phyloP scores from a whole-genome alignment of 2,113 vertebrate species.

The Cervus canadensis region DNA sequence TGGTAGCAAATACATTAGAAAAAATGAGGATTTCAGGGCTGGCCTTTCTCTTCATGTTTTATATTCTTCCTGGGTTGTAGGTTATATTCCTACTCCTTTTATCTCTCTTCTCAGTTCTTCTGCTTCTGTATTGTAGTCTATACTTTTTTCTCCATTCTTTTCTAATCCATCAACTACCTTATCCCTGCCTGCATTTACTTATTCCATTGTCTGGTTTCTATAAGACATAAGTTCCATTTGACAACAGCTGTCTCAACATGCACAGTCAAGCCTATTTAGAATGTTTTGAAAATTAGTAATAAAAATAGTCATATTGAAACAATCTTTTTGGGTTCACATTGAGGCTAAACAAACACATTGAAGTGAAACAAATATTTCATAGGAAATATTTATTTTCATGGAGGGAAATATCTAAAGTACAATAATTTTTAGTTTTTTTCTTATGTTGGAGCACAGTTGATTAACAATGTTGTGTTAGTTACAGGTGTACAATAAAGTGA shows the following conservation, averaged over 20 bases:
- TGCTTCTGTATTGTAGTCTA: not conserved
- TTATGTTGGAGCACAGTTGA: not conserved
- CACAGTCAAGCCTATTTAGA: not conserved
- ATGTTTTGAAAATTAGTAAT: not conserved
- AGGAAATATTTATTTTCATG: not conserved
- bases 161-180: not conserved
- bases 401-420: not conserved
- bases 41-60: not conserved
- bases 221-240: not conserved
- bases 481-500: not conserved
- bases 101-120: not conserved
- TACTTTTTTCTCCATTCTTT: not conserved
- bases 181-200: not conserved
- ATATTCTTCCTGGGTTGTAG: not conserved
- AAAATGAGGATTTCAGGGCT: not conserved
- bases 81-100: not conserved
- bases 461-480: not conserved
- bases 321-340: not conserved
- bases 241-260: not conserved
- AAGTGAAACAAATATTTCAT: not conserved
- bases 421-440: not conserved
- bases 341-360: not conserved
- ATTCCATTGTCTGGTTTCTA: not conserved
- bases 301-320: constrained; percentile 11
- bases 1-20: not conserved